A percentile compares a stretch with the other conserved stretches of the same genome.
These are phyloP conservation scores for Bombyx mandarina DNA, from an alignment of 1,140 invertebrate genomes.

Conservation along the genomic window DNA sequence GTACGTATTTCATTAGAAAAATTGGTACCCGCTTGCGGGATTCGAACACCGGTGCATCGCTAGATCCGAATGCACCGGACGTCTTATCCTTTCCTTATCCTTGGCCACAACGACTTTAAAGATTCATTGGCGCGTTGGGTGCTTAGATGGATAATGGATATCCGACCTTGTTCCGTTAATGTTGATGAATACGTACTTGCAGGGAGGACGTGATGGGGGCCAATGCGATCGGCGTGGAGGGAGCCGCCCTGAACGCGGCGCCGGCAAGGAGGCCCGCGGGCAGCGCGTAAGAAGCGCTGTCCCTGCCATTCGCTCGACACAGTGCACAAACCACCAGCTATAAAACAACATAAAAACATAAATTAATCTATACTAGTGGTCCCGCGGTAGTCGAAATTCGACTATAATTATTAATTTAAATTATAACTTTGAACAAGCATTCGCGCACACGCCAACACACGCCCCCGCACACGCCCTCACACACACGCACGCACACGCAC, in stretches of 20 bases:
- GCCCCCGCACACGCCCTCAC: no score
- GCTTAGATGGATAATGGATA: background rate
- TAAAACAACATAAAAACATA: constrained; percentile 10
- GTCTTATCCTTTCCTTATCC: background rate
- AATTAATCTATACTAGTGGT: no score
- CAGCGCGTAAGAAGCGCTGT: constrained; percentile 53
- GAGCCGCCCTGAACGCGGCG: constrained; percentile 49
- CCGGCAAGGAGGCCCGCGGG: constrained; percentile 66
- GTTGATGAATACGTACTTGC: constrained; percentile 24
- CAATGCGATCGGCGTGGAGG: constrained; percentile 46
- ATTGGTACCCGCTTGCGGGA: no score
- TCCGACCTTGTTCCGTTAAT: background rate
- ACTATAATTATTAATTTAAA: no score
- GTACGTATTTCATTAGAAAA: no score
- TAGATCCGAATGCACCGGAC: no score
- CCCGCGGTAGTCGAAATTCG: no score
- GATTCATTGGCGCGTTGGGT: background rate
- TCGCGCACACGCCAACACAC: no score
- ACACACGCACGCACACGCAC: no score
- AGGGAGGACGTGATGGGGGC: constrained; percentile 49
- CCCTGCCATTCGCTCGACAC: constrained; percentile 46
- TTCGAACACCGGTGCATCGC: no score
- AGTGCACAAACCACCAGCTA: constrained; percentile 59
- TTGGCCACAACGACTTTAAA: background rate
- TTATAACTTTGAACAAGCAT: no score